Conservation (phyloP, 1,140 invertebrate genomes). For the Tachypleus tridentatus region DNA sequence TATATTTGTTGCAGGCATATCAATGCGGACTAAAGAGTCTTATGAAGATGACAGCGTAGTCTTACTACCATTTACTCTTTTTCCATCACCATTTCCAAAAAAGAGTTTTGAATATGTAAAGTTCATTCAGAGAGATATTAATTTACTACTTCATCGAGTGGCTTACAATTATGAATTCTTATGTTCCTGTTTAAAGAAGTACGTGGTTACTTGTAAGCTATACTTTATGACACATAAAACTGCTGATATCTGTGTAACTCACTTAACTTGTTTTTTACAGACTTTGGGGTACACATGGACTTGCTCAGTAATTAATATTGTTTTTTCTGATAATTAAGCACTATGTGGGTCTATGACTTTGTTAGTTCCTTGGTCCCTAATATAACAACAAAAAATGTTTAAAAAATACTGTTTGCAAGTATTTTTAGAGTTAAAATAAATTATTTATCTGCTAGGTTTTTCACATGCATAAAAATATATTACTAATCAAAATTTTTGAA, state of each 20-base stretch:
- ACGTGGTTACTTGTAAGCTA: not conserved
- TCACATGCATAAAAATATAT: no score
- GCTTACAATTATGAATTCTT: not conserved
- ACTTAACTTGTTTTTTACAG: not conserved
- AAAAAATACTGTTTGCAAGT: no score
- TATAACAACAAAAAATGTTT: no score
- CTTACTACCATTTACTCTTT: not conserved
- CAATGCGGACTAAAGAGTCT: conserved; percentile 1
- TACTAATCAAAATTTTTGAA: no score
- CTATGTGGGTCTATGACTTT: no score
- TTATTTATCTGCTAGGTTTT: no score
- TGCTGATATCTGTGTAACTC: conserved; percentile 4
- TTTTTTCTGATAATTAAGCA: no score
- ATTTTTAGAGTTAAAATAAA: no score
- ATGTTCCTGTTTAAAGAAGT: not conserved
- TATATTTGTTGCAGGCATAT: conserved; percentile 6
- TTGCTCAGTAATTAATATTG: no score
- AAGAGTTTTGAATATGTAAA: not conserved
- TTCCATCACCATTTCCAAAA: not conserved
- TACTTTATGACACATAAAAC: not conserved
- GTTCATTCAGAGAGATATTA: not conserved
- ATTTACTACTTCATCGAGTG: not conserved
- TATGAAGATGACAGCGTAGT: conserved; percentile 6
- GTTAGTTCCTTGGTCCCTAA: no score
- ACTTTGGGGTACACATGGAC: no score